phyloP scores from a whole-genome alignment of 1,140 invertebrate genomes.

The Varroa destructor region DNA sequence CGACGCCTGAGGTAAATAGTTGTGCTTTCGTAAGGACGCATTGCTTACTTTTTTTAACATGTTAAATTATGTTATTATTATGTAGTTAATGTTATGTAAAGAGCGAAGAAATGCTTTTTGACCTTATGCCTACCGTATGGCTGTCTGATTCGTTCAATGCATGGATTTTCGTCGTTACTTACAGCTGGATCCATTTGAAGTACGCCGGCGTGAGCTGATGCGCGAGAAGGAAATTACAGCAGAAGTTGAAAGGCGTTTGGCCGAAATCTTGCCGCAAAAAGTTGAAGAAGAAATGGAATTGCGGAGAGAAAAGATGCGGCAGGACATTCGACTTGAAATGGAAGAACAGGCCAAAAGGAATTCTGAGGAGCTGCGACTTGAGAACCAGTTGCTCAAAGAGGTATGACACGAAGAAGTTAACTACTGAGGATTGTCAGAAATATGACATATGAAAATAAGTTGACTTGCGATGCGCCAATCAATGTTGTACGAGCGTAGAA shows the following conservation, averaged over 20 bases:
- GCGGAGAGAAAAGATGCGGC: conserved; percentile 8
- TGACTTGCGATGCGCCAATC: no score
- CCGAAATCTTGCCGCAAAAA: conserved; percentile 13
- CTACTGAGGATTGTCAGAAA: no score
- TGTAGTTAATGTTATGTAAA: no score
- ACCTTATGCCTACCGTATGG: background rate
- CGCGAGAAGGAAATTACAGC: background rate
- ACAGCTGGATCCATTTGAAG: conserved; percentile 14
- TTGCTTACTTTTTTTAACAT: no score
- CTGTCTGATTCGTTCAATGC: background rate
- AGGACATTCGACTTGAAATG: conserved; percentile 19
- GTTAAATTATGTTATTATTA: no score
- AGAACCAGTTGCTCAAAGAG: conserved; percentile 7
- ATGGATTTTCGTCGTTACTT: background rate
- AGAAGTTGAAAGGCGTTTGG: conserved; percentile 1
- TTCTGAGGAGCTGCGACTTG: background rate
- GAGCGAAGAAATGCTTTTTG: background rate
- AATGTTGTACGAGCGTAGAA: no score
- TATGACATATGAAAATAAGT: no score
- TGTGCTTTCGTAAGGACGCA: background rate
- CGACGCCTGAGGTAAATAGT: background rate
- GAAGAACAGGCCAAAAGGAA: conserved; percentile 10
- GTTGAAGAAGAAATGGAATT: conserved; percentile 19
- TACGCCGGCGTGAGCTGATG: conserved; percentile 10
- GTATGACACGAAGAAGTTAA: background rate